Evolutionary conservation across 2,113 vertebrate genomes (phyloP), one percentile per base, ranked within the genome.

Genomic region (Dendrocopos noguchii): DNA sequence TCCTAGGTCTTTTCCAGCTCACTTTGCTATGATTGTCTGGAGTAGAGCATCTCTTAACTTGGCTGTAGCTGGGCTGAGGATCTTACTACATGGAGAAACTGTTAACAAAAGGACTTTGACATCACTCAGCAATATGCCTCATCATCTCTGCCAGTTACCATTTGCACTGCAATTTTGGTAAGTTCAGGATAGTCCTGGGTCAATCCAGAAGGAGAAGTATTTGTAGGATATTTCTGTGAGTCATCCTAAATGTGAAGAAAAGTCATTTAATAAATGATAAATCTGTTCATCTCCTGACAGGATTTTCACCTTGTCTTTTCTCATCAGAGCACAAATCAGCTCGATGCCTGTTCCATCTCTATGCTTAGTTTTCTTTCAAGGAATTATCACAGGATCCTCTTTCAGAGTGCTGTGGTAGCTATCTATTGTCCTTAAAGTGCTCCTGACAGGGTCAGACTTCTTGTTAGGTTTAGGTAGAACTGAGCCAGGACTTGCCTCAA

Each of bases 1-100:
- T 83, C 67, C 76, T 80, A 82, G 52, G 82, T 83, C 36, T 95
- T 93, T 93, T 85, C 72, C 53, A 90, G 33, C 65, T 83, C 56
- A 70, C 8, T 85, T 93, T 64, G 60, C 52, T 88, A 4, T 36
- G 29, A 59, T 7, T 24, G 34, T 57, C 50, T 81, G 10, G 29
- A 47, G 80, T 74, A 31, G 17, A 13, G 42, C 77, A 60, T 17
- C 29, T n/a, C 29, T 20, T 47, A 71, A 15, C 4, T 34, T 73
- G n/a, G 15, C 28, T 84, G 19, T 64, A 74, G 50, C 31, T 79
- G 59, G 16, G 53, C 27, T 92, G 24, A 36, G n/a, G 17, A 53
- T 64, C 19, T 17, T 78, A 4, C 56, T 64, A 67, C 19, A 12
- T 16, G 15, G 1, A 4, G 19, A 9, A 77, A 56, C 25, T 42